phyloP scores from a whole-genome alignment of 2,113 vertebrate genomes.

The Dasyornis broadbenti region DNA sequence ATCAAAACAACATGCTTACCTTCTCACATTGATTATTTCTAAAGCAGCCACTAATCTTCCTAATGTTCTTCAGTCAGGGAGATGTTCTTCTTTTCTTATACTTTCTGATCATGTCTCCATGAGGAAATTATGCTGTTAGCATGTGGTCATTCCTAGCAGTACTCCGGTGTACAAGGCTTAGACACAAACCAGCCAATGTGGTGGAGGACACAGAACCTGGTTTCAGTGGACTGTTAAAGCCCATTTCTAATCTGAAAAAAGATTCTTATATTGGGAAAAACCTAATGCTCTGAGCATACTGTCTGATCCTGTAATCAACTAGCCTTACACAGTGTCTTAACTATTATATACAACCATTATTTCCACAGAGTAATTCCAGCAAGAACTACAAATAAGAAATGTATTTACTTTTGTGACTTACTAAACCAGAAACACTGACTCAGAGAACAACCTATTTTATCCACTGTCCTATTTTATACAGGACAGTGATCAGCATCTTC shows the following conservation, averaged over 20 bases:
- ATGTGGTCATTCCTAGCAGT: background rate
- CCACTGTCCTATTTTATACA: background rate
- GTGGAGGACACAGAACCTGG: background rate
- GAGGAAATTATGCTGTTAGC: background rate
- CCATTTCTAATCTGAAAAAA: background rate
- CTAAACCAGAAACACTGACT: background rate
- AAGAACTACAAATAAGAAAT: background rate
- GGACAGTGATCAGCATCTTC: background rate
- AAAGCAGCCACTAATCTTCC: background rate
- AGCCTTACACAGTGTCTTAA: background rate
- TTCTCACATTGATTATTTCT: background rate
- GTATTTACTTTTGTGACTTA: background rate
- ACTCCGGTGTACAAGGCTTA: background rate
- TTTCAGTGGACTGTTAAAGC: background rate
- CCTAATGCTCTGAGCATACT: background rate
- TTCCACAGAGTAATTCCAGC: background rate
- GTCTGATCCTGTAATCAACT: background rate
- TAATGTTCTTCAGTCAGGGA: background rate
- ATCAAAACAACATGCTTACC: conserved; percentile 10
- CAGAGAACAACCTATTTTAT: background rate
- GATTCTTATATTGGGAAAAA: background rate
- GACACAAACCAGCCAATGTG: background rate
- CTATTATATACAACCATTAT: background rate
- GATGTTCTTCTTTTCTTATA: background rate
- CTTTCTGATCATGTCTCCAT: background rate